A percentile compares a stretch with the other conserved stretches of the same genome.
Evolutionary conservation across 2,797 vertebrate genomes (phyloP).

Genomic region (Crotalus adamanteus): DNA sequence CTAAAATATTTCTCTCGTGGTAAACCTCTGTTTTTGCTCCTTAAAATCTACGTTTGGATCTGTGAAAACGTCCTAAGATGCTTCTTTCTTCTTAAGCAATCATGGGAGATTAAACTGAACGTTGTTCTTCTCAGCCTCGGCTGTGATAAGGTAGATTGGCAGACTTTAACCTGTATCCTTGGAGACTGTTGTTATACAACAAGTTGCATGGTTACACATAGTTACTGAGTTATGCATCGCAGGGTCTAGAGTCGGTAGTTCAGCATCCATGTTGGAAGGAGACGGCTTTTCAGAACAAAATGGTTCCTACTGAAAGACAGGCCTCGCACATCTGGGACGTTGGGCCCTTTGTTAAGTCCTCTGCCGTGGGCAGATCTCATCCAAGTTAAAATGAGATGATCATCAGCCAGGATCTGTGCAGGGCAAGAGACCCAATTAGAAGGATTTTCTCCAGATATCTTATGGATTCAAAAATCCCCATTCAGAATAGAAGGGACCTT

Average conservation of each 20-base stretch:
- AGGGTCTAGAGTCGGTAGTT: not conserved
- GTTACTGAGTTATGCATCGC: not conserved
- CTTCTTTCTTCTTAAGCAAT: not conserved
- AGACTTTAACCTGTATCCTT: not conserved
- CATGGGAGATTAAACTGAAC: not conserved
- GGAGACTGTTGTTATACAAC: not conserved
- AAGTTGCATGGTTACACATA: not conserved
- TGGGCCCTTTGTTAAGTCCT: not conserved
- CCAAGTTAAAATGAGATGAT: not conserved
- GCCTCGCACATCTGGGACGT: not conserved
- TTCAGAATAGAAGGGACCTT: not conserved
- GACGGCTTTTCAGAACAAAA: not conserved
- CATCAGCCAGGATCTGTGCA: not conserved
- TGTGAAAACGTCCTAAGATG: not conserved
- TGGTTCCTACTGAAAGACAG: not conserved
- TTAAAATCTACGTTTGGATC: not conserved
- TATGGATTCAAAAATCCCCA: not conserved
- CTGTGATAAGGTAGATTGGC: not conserved
- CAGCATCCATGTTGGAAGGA: not conserved
- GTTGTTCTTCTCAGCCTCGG: not conserved
- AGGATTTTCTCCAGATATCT: not conserved
- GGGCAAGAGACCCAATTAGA: not conserved
- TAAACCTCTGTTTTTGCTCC: not conserved
- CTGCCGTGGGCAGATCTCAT: not conserved
- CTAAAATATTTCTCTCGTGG: not conserved